Evolutionary conservation across 1,140 invertebrate species (phyloP).

Genomic region (Calliopsis andreniformis): DNA sequence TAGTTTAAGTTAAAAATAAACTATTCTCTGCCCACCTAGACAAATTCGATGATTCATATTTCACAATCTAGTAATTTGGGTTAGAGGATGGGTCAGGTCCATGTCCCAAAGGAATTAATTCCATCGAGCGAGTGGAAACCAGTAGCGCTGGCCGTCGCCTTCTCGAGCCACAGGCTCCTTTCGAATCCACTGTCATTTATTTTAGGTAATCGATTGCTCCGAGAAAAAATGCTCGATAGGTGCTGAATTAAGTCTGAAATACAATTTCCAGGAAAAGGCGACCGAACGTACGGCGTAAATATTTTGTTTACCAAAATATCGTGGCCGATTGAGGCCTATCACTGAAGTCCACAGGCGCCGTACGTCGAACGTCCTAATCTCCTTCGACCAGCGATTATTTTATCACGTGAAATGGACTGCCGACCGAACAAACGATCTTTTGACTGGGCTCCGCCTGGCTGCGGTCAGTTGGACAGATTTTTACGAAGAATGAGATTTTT

Average conservation of each 20-base stretch:
- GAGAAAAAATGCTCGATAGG: too few species aligned
- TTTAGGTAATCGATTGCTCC: too few species aligned
- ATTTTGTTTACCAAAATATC: slow-evolving; percentile 30
- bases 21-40: too few species aligned
- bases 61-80: background rate
- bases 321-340: slow-evolving; percentile 26
- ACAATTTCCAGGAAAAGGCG: too few species aligned
- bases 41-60: too few species aligned
- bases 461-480: too few species aligned
- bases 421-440: slow-evolving; percentile 1
- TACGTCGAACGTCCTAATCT: slow-evolving; percentile 22
- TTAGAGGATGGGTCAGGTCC: background rate
- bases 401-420: slow-evolving; percentile 6
- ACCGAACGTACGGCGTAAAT: background rate
- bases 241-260: too few species aligned
- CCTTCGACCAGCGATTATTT: slow-evolving; percentile 27
- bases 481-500: too few species aligned
- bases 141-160: slow-evolving; percentile 25
- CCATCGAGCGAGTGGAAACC: slow-evolving; percentile 17
- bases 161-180: background rate
- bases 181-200: background rate
- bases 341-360: slow-evolving; percentile 35
- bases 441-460: too few species aligned
- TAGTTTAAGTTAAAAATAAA: too few species aligned
- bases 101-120: slow-evolving; percentile 36